Percentiles rank a stretch among this genome's conserved stretches.
Evolutionary conservation across 2,888 invertebrate genomes (phyloP).

Genomic region (Melanchra persicariae): DNA sequence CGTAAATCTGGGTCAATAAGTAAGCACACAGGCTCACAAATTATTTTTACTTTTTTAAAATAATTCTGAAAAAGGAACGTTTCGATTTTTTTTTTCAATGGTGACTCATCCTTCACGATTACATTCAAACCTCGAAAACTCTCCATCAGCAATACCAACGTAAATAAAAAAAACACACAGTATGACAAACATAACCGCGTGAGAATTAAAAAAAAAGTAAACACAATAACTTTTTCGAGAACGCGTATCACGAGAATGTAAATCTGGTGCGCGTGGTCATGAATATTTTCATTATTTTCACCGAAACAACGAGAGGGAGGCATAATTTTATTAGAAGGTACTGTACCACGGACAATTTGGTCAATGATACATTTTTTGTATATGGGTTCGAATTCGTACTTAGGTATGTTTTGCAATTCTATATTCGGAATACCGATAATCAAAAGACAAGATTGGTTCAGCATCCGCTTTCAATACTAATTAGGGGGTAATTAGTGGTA

Average conservation of each 20-base stretch:
- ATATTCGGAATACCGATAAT: not conserved
- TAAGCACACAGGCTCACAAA: not conserved
- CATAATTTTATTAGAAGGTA: slow-evolving; percentile 54
- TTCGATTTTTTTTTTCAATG: not conserved
- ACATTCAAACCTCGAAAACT: slow-evolving; percentile 10
- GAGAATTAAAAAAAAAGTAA: slow-evolving; percentile 59
- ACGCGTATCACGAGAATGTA: slow-evolving; percentile 67
- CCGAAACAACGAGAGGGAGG: slow-evolving; percentile 49
- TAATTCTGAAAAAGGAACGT: not conserved
- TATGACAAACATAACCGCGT: slow-evolving; percentile 32
- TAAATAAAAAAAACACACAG: slow-evolving; percentile 26
- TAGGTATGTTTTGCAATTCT: not conserved
- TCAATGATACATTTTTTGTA: slow-evolving; percentile 10
- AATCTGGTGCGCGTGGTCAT: slow-evolving; percentile 74
- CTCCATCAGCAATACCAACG: slow-evolving; percentile 2
- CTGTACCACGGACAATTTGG: slow-evolving; percentile 1
- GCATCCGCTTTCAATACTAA: too few species aligned
- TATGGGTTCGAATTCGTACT: not conserved
- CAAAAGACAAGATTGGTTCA: not conserved
- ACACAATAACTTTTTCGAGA: slow-evolving; percentile 65
- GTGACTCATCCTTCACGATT: not conserved
- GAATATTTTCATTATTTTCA: slow-evolving; percentile 76
- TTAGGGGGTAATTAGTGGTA: too few species aligned
- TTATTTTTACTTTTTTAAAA: not conserved
- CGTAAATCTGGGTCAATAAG: not conserved